Conservation (phyloP, 2,888 invertebrate species). For the Drosophila fungiperda region DNA sequence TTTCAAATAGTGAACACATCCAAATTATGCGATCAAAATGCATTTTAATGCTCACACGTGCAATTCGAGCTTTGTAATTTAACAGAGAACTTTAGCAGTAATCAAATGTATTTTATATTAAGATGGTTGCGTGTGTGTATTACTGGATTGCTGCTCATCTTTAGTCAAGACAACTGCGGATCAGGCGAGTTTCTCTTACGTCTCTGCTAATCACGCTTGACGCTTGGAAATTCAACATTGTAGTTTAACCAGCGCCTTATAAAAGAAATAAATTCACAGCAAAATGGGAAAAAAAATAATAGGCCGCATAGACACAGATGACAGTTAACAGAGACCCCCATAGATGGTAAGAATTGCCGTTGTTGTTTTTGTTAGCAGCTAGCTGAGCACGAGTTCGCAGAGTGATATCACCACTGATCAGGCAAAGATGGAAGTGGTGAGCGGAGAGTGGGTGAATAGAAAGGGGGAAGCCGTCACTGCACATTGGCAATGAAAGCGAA, state of each 20-base stretch:
- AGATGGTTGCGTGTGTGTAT: slow-evolving; percentile 2
- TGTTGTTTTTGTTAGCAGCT: slow-evolving; percentile 43
- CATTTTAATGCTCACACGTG: slow-evolving; percentile 44
- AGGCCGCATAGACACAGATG: slow-evolving; percentile 19
- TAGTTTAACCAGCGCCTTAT: slow-evolving; percentile 35
- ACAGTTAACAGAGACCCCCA: slow-evolving; percentile 16
- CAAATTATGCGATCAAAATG: slow-evolving; percentile 29
- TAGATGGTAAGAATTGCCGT: slow-evolving; percentile 64
- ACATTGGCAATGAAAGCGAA: slow-evolving; percentile 39
- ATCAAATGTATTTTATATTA: neutral
- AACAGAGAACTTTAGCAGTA: neutral
- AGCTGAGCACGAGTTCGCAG: slow-evolving; percentile 73
- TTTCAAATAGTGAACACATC: slow-evolving; percentile 28
- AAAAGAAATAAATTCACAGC: slow-evolving; percentile 7
- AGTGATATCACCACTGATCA: slow-evolving; percentile 65
- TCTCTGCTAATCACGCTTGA: slow-evolving; percentile 43
- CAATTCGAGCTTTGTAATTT: neutral
- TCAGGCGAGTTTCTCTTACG: neutral
- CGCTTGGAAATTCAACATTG: slow-evolving; percentile 45
- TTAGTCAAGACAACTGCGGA: slow-evolving; percentile 10
- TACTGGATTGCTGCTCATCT: slow-evolving; percentile 24
- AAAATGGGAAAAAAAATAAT: slow-evolving; percentile 34
- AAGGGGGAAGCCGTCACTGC: slow-evolving; percentile 36
- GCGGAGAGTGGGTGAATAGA: slow-evolving; percentile 32
- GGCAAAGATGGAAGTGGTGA: slow-evolving; percentile 35